phyloP scores from a whole-genome alignment of 2,888 invertebrate genomes.

The Tinea trinotella region DNA sequence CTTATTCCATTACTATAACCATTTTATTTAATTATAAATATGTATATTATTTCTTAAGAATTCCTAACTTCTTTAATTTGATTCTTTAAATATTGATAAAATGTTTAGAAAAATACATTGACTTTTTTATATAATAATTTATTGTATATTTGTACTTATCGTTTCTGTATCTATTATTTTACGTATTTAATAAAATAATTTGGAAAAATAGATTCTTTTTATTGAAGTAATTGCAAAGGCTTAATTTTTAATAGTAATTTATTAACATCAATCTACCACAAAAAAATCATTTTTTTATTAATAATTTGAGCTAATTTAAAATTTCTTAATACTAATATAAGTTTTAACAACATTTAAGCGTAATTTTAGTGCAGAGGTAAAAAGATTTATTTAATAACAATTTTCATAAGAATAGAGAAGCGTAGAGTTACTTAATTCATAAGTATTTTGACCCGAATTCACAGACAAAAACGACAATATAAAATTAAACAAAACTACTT shows the following conservation, averaged over 20 bases:
- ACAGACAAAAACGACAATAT: no score
- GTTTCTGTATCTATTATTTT: not conserved
- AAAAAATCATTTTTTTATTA: not conserved
- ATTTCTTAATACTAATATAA: not conserved
- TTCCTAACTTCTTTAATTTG: no score
- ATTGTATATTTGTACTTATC: not conserved
- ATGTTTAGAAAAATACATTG: not conserved
- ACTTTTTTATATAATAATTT: not conserved
- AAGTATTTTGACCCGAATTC: no score
- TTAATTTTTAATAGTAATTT: not conserved
- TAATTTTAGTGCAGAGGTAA: conserved; percentile 42
- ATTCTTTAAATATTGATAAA: no score
- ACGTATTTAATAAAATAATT: not conserved
- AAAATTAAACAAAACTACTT: no score
- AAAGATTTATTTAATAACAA: conserved; percentile 20
- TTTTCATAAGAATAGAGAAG: conserved; percentile 34
- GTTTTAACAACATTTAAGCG: conserved; percentile 1
- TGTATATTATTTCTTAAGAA: no score
- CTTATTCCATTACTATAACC: no score
- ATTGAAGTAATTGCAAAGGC: not conserved
- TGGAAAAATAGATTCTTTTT: not conserved
- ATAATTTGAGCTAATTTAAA: not conserved
- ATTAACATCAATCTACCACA: not conserved
- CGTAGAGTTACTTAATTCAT: conserved; percentile 5
- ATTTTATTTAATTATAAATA: no score